phyloP scores from a whole-genome alignment of 2,797 vertebrate genomes.

The Tapirus indicus region DNA sequence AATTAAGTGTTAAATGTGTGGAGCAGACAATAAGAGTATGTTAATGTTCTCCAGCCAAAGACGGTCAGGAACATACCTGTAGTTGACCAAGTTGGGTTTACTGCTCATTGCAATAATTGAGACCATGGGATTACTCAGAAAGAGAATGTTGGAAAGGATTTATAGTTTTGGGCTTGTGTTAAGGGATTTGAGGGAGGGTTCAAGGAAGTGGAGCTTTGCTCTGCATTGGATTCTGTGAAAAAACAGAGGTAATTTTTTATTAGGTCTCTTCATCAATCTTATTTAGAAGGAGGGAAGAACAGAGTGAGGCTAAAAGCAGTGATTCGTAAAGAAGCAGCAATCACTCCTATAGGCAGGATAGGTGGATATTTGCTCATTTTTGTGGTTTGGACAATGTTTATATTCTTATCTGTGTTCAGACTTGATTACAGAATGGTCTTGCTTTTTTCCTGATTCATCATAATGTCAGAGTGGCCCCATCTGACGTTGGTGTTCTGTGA shows the following conservation, averaged over 20 bases:
- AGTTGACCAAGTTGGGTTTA: not conserved
- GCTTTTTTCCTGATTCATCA: not conserved
- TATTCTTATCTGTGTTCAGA: not conserved
- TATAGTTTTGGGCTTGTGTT: not conserved
- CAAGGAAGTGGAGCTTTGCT: not conserved
- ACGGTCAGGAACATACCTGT: not conserved
- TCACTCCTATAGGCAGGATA: not conserved
- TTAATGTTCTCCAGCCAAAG: not conserved
- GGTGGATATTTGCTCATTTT: not conserved
- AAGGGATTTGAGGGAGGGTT: not conserved
- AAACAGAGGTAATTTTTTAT: not conserved
- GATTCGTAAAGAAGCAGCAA: not conserved
- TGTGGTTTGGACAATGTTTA: not conserved
- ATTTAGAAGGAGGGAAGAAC: not conserved
- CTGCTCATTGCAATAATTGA: not conserved
- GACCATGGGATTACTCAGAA: not conserved
- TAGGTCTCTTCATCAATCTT: not conserved
- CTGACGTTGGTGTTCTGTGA: not conserved
- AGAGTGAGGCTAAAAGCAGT: not conserved
- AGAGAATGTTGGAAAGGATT: not conserved
- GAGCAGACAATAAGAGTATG: not conserved
- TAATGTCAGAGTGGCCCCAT: not conserved
- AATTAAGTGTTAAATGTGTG: not conserved
- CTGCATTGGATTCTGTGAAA: not conserved
- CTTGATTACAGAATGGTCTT: not conserved